phyloP scores from a whole-genome alignment of 2,888 invertebrate species.

The Chelonus formosanus region DNA sequence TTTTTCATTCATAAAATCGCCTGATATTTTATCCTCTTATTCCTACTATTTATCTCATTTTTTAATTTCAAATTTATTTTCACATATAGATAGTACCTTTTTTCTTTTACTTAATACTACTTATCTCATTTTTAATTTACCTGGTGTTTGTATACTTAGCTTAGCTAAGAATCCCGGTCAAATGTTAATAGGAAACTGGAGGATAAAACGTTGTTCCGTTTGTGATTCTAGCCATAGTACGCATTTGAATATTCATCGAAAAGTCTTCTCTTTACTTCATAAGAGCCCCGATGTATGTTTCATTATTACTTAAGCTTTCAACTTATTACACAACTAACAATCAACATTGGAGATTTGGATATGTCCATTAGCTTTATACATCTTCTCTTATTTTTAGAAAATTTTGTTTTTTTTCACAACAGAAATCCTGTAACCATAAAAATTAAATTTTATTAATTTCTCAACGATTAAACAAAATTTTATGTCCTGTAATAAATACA shows the following conservation, averaged over 20 bases:
- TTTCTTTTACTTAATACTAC: background rate
- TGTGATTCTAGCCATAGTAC: background rate
- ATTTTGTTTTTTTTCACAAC: no score
- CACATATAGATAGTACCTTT: background rate
- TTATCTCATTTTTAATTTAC: no score
- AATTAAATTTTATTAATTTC: no score
- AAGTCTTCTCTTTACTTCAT: background rate
- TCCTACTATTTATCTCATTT: background rate
- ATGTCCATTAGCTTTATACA: no score
- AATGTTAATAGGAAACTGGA: background rate
- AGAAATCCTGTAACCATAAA: no score
- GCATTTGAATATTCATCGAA: conserved; percentile 5
- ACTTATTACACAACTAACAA: no score
- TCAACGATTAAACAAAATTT: no score
- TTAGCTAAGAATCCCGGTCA: conserved; percentile 2
- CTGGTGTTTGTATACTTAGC: background rate
- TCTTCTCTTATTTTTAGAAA: no score
- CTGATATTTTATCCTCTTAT: conserved; percentile 11
- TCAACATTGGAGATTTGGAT: no score
- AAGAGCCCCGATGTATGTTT: no score
- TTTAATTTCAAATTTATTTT: conserved; percentile 6
- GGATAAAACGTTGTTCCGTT: conserved; percentile 6
- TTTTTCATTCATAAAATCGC: conserved; percentile 29
- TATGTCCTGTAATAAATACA: no score
- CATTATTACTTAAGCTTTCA: no score